Conservation (phyloP, 2,888 invertebrate species). For the Tachina grossa region DNA sequence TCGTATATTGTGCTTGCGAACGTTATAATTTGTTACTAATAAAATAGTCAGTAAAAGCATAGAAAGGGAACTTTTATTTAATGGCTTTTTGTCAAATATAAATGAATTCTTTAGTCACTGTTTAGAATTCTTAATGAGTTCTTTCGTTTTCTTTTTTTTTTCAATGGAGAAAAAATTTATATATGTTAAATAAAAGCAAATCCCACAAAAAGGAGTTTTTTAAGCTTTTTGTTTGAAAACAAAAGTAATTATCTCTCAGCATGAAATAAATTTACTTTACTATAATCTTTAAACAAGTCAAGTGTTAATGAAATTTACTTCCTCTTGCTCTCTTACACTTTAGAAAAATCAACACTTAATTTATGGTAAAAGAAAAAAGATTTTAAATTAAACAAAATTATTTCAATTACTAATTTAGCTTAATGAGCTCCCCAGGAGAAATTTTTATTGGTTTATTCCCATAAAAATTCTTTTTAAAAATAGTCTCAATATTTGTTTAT, state of each 20-base stretch:
- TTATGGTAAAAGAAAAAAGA: constrained; percentile 31
- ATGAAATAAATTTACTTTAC: constrained; percentile 3
- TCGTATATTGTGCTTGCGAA: constrained; percentile 59
- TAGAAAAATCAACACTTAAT: constrained; percentile 61
- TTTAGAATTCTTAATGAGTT: constrained; percentile 65
- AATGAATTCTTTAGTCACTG: constrained; percentile 63
- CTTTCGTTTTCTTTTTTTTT: background rate
- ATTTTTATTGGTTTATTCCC: constrained; percentile 42
- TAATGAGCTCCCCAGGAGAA: constrained; percentile 60
- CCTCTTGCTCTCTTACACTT: constrained; percentile 52
- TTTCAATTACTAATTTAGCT: constrained; percentile 60
- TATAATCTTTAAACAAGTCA: constrained; percentile 19
- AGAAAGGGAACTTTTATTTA: constrained; percentile 49
- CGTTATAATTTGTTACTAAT: constrained; percentile 55
- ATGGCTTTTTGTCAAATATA: constrained; percentile 62
- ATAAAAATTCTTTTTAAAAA: constrained; percentile 54
- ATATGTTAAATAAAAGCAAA: background rate
- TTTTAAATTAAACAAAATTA: constrained; percentile 48
- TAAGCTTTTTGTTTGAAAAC: constrained; percentile 6
- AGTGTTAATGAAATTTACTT: constrained; percentile 69
- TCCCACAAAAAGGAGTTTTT: background rate
- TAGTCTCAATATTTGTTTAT: constrained; percentile 64
- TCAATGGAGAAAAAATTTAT: background rate
- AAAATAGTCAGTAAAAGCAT: constrained; percentile 2
- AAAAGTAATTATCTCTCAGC: constrained; percentile 20